phyloP scores from a whole-genome alignment of 1,140 invertebrate species.

The Dinoponera quadriceps region DNA sequence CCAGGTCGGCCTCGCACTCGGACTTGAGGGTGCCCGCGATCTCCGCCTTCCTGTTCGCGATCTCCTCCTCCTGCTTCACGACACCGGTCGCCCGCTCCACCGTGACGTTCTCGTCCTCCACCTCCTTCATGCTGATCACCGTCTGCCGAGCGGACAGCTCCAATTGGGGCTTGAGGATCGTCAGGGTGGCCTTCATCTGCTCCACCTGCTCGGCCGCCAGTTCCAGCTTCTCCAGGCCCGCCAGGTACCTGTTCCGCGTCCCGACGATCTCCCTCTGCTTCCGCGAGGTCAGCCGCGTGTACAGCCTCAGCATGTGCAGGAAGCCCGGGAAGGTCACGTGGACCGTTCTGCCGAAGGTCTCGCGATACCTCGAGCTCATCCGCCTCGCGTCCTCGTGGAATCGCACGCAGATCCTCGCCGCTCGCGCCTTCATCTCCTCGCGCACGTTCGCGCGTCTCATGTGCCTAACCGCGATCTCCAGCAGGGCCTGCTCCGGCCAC shows the following conservation, averaged over 20 bases:
- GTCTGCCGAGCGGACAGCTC: slow-evolving; percentile 89
- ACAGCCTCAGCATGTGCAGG: slow-evolving; percentile 87
- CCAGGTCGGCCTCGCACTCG: slow-evolving; percentile 90
- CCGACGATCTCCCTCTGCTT: slow-evolving; percentile 87
- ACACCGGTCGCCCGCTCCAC: slow-evolving; percentile 89
- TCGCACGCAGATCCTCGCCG: slow-evolving; percentile 86
- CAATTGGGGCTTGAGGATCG: slow-evolving; percentile 89
- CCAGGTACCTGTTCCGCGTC: slow-evolving; percentile 86
- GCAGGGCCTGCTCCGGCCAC: slow-evolving; percentile 90
- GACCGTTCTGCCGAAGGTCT: slow-evolving; percentile 84
- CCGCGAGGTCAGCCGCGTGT: slow-evolving; percentile 84
- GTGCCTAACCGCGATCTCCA: slow-evolving; percentile 89
- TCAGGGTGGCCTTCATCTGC: slow-evolving; percentile 89
- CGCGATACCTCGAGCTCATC: slow-evolving; percentile 80
- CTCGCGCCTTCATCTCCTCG: slow-evolving; percentile 83
- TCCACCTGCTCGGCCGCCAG: slow-evolving; percentile 88
- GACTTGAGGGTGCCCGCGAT: slow-evolving; percentile 88
- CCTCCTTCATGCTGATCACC: slow-evolving; percentile 88
- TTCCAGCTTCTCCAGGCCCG: slow-evolving; percentile 89
- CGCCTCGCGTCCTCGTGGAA: slow-evolving; percentile 86
- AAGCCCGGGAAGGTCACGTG: slow-evolving; percentile 87
- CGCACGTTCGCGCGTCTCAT: slow-evolving; percentile 86
- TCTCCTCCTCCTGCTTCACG: slow-evolving; percentile 89
- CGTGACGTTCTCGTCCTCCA: slow-evolving; percentile 89
- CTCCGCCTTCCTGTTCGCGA: slow-evolving; percentile 89